These are phyloP conservation scores for Sturnus vulgaris DNA, from an alignment of 2,113 vertebrate genomes.

Conservation along the genomic window DNA sequence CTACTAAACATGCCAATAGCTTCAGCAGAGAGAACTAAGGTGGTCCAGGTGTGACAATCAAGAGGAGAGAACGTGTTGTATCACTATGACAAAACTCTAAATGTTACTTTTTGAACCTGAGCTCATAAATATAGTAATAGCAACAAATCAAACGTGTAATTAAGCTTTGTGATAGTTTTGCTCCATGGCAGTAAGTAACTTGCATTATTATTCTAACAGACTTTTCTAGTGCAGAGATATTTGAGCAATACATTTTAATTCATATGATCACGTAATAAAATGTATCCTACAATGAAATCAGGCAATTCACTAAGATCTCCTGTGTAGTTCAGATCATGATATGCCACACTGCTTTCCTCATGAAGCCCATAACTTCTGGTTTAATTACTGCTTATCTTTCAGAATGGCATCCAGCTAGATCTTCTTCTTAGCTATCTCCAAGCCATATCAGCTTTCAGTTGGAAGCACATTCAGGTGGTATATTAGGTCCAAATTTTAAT, in stretches of 20 bases:
- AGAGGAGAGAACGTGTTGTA: fast-evolving
- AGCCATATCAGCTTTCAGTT: neutral
- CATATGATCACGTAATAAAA: neutral
- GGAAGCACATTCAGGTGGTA: neutral
- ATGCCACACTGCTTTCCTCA: neutral
- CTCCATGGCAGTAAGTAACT: neutral
- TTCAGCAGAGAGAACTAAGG: neutral
- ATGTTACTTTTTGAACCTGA: neutral
- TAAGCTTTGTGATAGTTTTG: neutral
- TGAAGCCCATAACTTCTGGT: neutral
- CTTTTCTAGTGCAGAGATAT: neutral
- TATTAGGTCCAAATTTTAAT: neutral
- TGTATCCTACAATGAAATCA: neutral
- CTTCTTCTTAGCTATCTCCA: neutral
- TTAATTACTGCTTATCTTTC: neutral
- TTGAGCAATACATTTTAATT: neutral
- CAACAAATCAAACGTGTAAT: neutral
- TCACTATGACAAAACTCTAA: neutral
- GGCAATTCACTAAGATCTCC: neutral
- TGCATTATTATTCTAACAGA: neutral
- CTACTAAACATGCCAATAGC: neutral
- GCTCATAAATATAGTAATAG: neutral
- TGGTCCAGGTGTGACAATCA: neutral
- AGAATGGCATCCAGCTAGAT: neutral
- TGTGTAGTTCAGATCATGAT: neutral